phyloP scores from a whole-genome alignment of 2,113 vertebrate genomes.

The Scatophagus argus region DNA sequence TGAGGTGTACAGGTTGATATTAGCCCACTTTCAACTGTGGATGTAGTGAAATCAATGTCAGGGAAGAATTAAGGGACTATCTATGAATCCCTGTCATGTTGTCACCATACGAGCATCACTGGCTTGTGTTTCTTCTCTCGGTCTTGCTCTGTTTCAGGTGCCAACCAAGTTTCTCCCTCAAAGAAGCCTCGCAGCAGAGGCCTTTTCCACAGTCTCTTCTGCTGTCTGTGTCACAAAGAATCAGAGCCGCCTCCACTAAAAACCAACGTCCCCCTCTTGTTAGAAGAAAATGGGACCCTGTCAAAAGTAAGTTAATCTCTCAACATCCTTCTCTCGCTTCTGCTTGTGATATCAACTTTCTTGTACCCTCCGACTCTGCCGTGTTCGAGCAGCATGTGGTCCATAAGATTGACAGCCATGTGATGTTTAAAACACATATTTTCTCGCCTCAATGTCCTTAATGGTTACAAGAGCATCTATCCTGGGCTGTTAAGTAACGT shows the following conservation, averaged over 20 bases:
- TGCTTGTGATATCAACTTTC: slow-evolving; percentile 31
- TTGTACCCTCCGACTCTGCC: not conserved
- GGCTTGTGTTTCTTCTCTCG: not conserved
- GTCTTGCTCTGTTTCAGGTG: slow-evolving; percentile 71
- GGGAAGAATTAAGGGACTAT: not conserved
- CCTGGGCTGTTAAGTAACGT: not conserved
- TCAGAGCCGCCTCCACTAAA: slow-evolving; percentile 82
- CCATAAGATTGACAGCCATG: slow-evolving; percentile 33
- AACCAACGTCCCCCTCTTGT: slow-evolving; percentile 84
- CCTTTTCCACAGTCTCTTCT: slow-evolving; percentile 86
- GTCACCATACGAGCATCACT: not conserved
- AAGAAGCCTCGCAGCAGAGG: slow-evolving; percentile 86
- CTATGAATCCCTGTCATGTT: not conserved
- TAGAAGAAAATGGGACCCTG: slow-evolving; percentile 86
- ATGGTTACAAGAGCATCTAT: slow-evolving; percentile 58
- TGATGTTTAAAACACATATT: slow-evolving; percentile 61
- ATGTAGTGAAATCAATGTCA: not conserved
- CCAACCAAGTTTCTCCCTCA: slow-evolving; percentile 71
- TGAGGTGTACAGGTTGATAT: not conserved
- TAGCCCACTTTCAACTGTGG: not conserved
- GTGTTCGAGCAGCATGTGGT: slow-evolving; percentile 38
- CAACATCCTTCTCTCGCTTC: not conserved
- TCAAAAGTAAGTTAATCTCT: slow-evolving; percentile 83
- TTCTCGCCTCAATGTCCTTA: slow-evolving; percentile 56
- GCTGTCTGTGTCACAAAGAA: slow-evolving; percentile 87